phyloP scores from a whole-genome alignment of 2,888 invertebrate genomes.

The Polia nebulosa region DNA sequence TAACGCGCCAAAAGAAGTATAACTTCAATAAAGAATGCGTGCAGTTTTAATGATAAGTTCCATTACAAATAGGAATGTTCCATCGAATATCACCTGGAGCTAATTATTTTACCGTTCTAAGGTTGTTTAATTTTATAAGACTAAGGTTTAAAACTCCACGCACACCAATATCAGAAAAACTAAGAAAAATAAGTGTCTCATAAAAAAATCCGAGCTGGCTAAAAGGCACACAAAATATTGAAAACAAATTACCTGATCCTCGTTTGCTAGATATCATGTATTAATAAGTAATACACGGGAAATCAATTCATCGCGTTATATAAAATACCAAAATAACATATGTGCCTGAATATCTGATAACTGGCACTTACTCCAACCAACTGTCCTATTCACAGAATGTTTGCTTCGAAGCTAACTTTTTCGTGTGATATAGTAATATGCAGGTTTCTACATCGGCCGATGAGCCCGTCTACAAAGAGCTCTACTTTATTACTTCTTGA shows the following conservation, averaged over 20 bases:
- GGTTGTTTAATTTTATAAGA: background rate
- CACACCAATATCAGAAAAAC: background rate
- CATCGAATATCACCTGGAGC: background rate
- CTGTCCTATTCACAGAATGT: background rate
- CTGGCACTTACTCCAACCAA: background rate
- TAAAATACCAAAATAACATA: background rate
- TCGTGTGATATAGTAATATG: background rate
- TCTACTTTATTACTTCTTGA: background rate
- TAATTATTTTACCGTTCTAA: background rate
- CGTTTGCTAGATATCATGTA: constrained; percentile 52
- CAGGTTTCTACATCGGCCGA: no score
- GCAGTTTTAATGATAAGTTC: background rate
- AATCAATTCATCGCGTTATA: background rate
- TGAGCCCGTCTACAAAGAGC: background rate
- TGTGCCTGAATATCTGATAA: background rate
- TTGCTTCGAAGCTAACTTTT: background rate
- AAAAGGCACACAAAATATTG: constrained; percentile 50
- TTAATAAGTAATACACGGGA: constrained; percentile 13
- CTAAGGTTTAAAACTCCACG: constrained; percentile 7
- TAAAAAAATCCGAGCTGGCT: constrained; percentile 60
- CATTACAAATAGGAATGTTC: background rate
- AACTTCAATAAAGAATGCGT: no score
- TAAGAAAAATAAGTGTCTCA: background rate
- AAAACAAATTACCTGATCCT: constrained; percentile 69
- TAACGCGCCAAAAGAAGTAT: no score